Conservation (phyloP, 2,888 invertebrate genomes). For the Catocala nupta region DNA sequence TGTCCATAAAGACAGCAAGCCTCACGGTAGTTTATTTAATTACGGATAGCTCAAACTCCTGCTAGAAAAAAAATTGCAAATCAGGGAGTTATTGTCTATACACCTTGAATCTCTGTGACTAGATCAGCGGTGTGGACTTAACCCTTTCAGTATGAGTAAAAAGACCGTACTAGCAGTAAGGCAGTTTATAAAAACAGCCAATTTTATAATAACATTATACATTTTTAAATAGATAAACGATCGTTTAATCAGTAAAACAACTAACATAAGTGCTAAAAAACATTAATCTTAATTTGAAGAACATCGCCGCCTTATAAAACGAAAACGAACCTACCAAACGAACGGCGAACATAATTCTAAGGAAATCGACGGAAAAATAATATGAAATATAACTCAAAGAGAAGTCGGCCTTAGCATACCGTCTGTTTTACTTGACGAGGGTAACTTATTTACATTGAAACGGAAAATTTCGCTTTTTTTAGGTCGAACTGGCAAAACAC, state of each 20-base stretch:
- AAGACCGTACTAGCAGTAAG: too few relatives aligned
- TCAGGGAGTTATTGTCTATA: too few relatives aligned
- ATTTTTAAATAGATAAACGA: too few relatives aligned
- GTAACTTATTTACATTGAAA: conserved; percentile 72
- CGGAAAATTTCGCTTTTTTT: conserved; percentile 47
- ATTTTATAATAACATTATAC: too few relatives aligned
- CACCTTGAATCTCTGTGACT: too few relatives aligned
- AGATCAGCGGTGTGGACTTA: too few relatives aligned
- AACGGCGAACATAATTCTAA: conserved; percentile 22
- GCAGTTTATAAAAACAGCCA: too few relatives aligned
- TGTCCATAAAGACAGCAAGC: too few relatives aligned
- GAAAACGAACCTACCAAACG: neutral
- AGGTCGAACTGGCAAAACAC: conserved; percentile 33
- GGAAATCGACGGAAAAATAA: conserved; percentile 36
- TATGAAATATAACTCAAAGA: conserved; percentile 54
- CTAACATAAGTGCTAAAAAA: neutral
- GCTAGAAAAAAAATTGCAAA: too few relatives aligned
- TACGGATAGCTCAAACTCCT: too few relatives aligned
- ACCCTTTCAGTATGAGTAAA: too few relatives aligned
- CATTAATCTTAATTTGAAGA: conserved; percentile 5
- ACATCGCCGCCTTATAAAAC: neutral
- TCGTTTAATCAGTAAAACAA: neutral
- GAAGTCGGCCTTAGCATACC: conserved; percentile 54
- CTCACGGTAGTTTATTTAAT: too few relatives aligned
- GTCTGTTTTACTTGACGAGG: conserved; percentile 72